phyloP scores from a whole-genome alignment of 2,113 vertebrate genomes.

The Dipodomys spectabilis region DNA sequence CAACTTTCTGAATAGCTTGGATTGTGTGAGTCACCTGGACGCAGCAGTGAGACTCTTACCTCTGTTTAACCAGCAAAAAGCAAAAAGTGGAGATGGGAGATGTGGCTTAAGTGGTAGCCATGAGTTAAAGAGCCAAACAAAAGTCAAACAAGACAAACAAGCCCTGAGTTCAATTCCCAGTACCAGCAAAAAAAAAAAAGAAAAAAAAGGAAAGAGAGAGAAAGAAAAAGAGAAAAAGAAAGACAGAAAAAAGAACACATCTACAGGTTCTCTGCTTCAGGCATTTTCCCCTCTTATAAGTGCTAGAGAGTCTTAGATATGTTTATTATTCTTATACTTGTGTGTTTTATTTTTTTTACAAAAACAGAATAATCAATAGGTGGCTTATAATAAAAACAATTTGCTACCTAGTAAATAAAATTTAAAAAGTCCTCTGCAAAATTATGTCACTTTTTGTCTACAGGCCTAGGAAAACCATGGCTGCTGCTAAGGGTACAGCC shows the following conservation, averaged over 20 bases:
- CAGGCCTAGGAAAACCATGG: conserved; percentile 75
- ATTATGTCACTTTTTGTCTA: not conserved
- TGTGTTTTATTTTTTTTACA: not conserved
- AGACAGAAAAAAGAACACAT: not conserved
- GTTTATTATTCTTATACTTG: not conserved
- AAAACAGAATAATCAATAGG: not conserved
- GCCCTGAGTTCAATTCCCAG: not conserved
- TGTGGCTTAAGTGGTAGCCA: no score
- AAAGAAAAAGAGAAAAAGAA: not conserved
- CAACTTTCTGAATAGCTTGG: no score
- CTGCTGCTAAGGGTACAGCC: conserved; percentile 92
- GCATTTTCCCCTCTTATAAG: not conserved
- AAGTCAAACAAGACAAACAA: no score
- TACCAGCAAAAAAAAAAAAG: not conserved
- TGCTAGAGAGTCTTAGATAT: not conserved
- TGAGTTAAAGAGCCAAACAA: no score
- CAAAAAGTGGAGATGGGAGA: no score
- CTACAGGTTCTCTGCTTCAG: not conserved
- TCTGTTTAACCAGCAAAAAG: no score
- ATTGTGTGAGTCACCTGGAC: no score
- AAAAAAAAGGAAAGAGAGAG: not conserved
- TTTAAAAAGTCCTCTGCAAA: not conserved
- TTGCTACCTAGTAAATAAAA: not conserved
- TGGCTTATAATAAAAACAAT: conserved; percentile 40
- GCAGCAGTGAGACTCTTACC: no score